Base-by-base conservation (phyloP, 1,140 invertebrate species). In the Bacillus rossius region DNA sequence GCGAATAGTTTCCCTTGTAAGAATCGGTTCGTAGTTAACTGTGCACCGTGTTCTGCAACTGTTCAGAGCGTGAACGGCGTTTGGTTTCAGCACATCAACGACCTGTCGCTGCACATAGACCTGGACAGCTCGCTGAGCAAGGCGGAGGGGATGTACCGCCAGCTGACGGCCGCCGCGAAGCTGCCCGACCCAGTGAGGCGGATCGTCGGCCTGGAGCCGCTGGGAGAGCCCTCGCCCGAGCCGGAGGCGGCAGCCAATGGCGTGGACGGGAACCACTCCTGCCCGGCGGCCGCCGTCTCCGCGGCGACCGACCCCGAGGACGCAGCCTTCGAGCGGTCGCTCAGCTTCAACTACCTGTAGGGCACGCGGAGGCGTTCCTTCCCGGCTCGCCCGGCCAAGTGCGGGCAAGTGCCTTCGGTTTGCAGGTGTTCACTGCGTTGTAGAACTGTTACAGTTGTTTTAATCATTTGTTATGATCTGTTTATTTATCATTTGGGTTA, bases 81-180 rank as follows among this genome's bases (percentile, higher is more conserved):
- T 64, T 37, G 56, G 58, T 84, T 83, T 38, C 76, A 94, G 89
- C 92, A 97, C 70, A 89, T 97, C 54, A 98, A 98, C 75, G 94
- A 96, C 69, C 76, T 97, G 49, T 91, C 91, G 20, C 83, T 88
- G 68, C 82, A 86, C 51, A 85, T 98, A 45, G 84, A 96, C 64
- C 76, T 97, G 14, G 82, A 89, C 42, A 80, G 82, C 63, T 87
- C 87, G 13, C 70, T 98, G 14, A 85, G 84, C 57, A 86, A 86
- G 66, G 94, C 94, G 0, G 94, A 97, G 73, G 88, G 88, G 10
- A 94, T 98, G 62, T 96, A 87, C 71, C 73, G 86, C 64, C 92
- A 96, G 71, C 79, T 96, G 0, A 81, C 84, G 67, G 81, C 81
- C 26, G 80, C 86, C 0, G 45, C 64, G 14, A 79, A 85, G 62